A percentile compares a stretch with the other conserved stretches of the same genome.
Conservation (phyloP, 2,888 invertebrate genomes). For the Macrophya annulata region DNA sequence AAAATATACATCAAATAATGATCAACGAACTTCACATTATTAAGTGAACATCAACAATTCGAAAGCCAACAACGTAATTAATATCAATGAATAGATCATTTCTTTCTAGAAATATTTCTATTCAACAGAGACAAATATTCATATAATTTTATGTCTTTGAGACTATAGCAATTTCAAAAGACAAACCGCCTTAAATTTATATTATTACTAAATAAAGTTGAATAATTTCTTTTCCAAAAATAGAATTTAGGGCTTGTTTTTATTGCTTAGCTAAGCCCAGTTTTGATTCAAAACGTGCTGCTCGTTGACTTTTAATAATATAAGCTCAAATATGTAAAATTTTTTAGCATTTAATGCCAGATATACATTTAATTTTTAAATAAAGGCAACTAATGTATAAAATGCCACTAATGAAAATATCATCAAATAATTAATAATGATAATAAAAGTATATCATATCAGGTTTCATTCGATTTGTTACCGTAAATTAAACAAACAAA, state of each 20-base stretch:
- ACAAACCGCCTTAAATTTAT: not conserved
- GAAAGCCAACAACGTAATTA: slow-evolving; percentile 26
- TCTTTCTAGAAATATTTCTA: slow-evolving; percentile 22
- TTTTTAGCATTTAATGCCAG: slow-evolving; percentile 13
- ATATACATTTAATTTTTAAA: not conserved
- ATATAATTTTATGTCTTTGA: slow-evolving; percentile 1
- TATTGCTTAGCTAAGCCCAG: not conserved
- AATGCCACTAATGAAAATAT: slow-evolving; percentile 21
- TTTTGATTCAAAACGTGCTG: not conserved
- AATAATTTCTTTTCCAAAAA: not conserved
- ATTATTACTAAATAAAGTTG: slow-evolving; percentile 16
- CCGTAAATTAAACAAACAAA: not conserved
- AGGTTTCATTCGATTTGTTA: not conserved
- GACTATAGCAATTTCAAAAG: not conserved
- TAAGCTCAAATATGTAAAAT: slow-evolving; percentile 3
- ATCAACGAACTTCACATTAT: slow-evolving; percentile 24
- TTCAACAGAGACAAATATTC: not conserved
- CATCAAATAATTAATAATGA: not conserved
- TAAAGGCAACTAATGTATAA: not conserved
- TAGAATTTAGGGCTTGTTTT: slow-evolving; percentile 4
- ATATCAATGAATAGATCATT: not conserved
- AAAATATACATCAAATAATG: slow-evolving; percentile 30
- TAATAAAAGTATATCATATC: slow-evolving; percentile 13
- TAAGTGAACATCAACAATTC: slow-evolving; percentile 4
- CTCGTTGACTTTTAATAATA: slow-evolving; percentile 1